Conservation (phyloP, 53 echinoderm and acorn worm species). For the Paracentrotus lividus region DNA sequence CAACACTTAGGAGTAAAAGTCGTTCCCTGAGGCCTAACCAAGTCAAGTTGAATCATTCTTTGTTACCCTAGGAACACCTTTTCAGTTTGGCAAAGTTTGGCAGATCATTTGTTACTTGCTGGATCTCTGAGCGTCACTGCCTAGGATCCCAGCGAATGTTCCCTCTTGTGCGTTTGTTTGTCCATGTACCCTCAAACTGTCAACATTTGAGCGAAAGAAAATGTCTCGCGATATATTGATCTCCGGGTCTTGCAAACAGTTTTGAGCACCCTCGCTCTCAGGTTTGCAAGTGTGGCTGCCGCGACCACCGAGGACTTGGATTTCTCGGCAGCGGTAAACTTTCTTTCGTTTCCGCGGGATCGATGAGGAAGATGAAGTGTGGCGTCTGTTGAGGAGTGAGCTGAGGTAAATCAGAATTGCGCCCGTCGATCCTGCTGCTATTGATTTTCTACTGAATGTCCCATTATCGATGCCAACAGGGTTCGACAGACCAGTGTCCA, state of each 20-base stretch:
- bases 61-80: neutral
- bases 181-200: constrained; percentile 27
- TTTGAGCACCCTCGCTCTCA: constrained; percentile 29
- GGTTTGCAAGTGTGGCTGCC: constrained; percentile 37
- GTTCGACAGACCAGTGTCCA: constrained; percentile 51
- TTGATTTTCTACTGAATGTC: constrained; percentile 62
- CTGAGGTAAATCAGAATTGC: constrained; percentile 27
- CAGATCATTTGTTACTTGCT: neutral
- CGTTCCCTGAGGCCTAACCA: too few relatives aligned
- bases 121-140: neutral
- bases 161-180: neutral
- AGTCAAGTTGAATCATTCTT: neutral
- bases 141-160: neutral
- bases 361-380: neutral
- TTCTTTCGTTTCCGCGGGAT: constrained; percentile 18
- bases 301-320: neutral
- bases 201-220: constrained; percentile 12
- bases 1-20: too few relatives aligned
- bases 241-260: constrained; percentile 30
- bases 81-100: neutral
- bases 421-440: constrained; percentile 46
- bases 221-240: constrained; percentile 47
- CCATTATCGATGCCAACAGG: constrained; percentile 56
- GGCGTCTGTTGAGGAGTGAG: neutral
- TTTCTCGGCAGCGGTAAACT: constrained; percentile 47